phyloP scores from a whole-genome alignment of 2,797 vertebrate genomes.

The Leptoclinus maculatus region DNA sequence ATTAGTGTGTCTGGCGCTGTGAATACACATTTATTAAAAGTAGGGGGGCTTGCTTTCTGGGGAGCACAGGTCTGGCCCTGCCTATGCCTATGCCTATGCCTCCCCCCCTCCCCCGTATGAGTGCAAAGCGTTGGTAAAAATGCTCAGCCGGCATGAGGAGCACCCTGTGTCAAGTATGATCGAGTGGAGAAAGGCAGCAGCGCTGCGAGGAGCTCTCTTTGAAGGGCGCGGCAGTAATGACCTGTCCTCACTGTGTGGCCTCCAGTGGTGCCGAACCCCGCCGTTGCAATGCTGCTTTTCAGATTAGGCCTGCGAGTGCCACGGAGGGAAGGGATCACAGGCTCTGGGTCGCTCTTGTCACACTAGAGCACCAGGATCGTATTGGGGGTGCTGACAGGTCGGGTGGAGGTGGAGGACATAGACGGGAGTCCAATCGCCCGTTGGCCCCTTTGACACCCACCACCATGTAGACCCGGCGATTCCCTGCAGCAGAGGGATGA shows the following conservation, averaged over 20 bases:
- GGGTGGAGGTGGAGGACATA: slow-evolving; percentile 57
- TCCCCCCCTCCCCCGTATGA: slow-evolving; percentile 42
- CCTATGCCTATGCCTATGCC: slow-evolving; percentile 39
- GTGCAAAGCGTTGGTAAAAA: slow-evolving; percentile 72
- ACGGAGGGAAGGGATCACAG: slow-evolving; percentile 52
- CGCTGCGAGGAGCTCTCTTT: slow-evolving; percentile 66
- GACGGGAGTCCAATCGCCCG: slow-evolving; percentile 68
- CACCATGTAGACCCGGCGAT: slow-evolving; percentile 56
- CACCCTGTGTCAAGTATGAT: slow-evolving; percentile 62
- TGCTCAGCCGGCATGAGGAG: slow-evolving; percentile 67
- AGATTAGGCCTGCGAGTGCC: slow-evolving; percentile 76
- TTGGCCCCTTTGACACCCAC: slow-evolving; percentile 68
- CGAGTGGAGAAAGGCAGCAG: slow-evolving; percentile 62
- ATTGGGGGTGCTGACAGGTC: slow-evolving; percentile 73
- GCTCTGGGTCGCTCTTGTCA: slow-evolving; percentile 78
- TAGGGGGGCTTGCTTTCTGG: slow-evolving; percentile 46
- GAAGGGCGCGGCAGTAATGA: slow-evolving; percentile 81
- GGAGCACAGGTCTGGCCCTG: slow-evolving; percentile 56
- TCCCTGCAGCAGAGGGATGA: slow-evolving; percentile 74
- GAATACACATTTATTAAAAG: slow-evolving; percentile 74
- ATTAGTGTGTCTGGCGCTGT: slow-evolving; percentile 72
- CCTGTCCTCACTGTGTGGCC: slow-evolving; percentile 77
- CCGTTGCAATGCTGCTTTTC: slow-evolving; percentile 66
- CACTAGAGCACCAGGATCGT: slow-evolving; percentile 59
- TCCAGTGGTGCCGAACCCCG: slow-evolving; percentile 67